phyloP scores from a whole-genome alignment of 2,797 vertebrate genomes.

The Morelia viridis region DNA sequence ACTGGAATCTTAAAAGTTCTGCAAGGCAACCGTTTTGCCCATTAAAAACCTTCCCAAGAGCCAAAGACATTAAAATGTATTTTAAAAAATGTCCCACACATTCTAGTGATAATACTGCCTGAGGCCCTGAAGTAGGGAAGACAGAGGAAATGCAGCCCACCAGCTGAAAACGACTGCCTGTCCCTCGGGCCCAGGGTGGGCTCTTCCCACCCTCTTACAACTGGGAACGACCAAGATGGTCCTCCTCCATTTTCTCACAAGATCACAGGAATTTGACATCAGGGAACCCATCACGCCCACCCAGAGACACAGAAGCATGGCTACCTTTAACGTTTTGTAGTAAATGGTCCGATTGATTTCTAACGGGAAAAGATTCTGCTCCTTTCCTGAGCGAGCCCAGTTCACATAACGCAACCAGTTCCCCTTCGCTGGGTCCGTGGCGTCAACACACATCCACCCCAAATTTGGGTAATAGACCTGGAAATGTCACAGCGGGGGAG shows the following conservation, averaged over 20 bases:
- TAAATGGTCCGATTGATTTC: slow-evolving; percentile 95
- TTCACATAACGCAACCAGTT: slow-evolving; percentile 95
- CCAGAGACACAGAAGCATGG: slow-evolving; percentile 3
- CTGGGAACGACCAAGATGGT: neutral
- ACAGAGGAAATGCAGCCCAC: neutral
- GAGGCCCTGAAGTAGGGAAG: neutral
- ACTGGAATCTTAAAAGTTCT: neutral
- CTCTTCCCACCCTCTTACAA: neutral
- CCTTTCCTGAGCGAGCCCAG: slow-evolving; percentile 87
- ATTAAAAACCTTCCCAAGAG: neutral
- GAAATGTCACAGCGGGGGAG: neutral
- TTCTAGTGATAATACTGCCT: neutral
- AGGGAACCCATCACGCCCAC: neutral
- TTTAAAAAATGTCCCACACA: neutral
- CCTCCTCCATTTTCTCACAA: neutral
- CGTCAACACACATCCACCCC: slow-evolving; percentile 96
- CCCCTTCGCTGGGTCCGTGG: slow-evolving; percentile 89
- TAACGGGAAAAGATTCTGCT: slow-evolving; percentile 91
- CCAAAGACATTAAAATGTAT: neutral
- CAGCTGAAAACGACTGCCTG: neutral
- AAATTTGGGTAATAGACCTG: slow-evolving; percentile 93
- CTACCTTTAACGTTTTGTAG: slow-evolving; percentile 92
- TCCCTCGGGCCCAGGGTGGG: no score
- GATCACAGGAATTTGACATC: neutral
- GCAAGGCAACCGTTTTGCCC: neutral